Evolutionary conservation across 1,140 invertebrate species (phyloP).

Genomic region (Drosophila sucinea): DNA sequence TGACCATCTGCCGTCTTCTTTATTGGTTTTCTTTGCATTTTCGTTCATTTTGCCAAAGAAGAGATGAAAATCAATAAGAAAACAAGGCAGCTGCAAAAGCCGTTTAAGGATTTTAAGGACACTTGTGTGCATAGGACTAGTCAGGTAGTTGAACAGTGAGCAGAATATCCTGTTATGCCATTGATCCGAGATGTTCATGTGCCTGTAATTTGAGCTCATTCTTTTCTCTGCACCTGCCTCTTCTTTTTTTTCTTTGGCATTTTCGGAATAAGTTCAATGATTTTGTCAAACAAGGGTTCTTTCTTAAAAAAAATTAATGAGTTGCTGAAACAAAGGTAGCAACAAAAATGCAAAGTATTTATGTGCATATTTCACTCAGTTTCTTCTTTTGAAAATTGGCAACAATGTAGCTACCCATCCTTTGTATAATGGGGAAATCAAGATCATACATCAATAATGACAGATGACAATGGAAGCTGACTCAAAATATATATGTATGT

Average conservation of each 20-base stretch:
- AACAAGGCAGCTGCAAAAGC: conserved; percentile 45
- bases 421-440: conserved; percentile 62
- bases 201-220: conserved; percentile 60
- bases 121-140: conserved; percentile 22
- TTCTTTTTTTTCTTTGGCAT: not conserved
- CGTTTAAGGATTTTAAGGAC: conserved; percentile 10
- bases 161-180: conserved; percentile 43
- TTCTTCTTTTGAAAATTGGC: conserved; percentile 37
- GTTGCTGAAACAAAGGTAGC: not conserved
- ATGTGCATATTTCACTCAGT: conserved; percentile 2
- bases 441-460: conserved; percentile 80
- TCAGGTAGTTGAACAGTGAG: conserved; percentile 47
- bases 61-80: conserved; percentile 58
- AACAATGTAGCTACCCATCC: conserved; percentile 39
- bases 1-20: conserved; percentile 61
- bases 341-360: not conserved
- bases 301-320: not conserved
- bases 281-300: not conserved
- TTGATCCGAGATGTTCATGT: conserved; percentile 20
- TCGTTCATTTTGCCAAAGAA: conserved; percentile 24
- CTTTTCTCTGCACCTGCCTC: conserved; percentile 4
- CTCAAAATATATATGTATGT: conserved; percentile 21
- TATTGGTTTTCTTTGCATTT: conserved; percentile 15
- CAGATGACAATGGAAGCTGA: conserved; percentile 65
- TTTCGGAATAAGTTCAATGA: not conserved